These are phyloP conservation scores for Hapalemur alaotrensis DNA, from an alignment of 2,797 vertebrate genomes.

Conservation along the genomic window DNA sequence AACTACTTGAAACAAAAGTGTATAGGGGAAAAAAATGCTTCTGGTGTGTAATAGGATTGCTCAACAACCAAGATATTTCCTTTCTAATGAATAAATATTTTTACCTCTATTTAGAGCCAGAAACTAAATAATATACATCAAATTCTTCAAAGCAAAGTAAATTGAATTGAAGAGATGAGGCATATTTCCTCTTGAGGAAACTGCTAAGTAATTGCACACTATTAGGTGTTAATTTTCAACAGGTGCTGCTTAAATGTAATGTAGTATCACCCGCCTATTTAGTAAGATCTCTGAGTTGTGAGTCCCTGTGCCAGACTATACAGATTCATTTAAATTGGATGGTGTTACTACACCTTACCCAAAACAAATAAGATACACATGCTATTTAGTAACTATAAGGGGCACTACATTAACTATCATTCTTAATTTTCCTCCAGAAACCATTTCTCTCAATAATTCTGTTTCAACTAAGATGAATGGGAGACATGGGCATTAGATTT, in stretches of 20 bases:
- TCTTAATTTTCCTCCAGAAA: conserved; percentile 68
- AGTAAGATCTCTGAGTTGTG: conserved; percentile 43
- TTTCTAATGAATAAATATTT: conserved; percentile 50
- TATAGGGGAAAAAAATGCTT: background rate
- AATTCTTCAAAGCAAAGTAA: conserved; percentile 34
- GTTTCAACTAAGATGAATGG: conserved; percentile 39
- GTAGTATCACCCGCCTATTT: conserved; percentile 12
- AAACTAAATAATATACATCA: conserved; percentile 10
- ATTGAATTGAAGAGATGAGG: conserved; percentile 55
- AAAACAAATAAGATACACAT: conserved; percentile 48
- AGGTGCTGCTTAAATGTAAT: conserved; percentile 34
- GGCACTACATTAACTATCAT: conserved; percentile 56
- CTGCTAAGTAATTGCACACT: conserved; percentile 39
- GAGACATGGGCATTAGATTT: background rate
- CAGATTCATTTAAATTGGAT: conserved; percentile 31
- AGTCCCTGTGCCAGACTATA: conserved; percentile 22
- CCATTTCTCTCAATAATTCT: conserved; percentile 63
- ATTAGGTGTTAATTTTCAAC: conserved; percentile 64
- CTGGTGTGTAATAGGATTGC: background rate
- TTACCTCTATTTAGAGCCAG: background rate
- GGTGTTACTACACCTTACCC: background rate
- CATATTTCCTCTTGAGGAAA: conserved; percentile 47
- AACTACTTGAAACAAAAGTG: conserved; percentile 5
- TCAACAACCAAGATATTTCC: background rate
- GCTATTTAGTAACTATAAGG: conserved; percentile 52